phyloP scores from a whole-genome alignment of 2,888 invertebrate genomes.

The Leptinotarsa juncta region DNA sequence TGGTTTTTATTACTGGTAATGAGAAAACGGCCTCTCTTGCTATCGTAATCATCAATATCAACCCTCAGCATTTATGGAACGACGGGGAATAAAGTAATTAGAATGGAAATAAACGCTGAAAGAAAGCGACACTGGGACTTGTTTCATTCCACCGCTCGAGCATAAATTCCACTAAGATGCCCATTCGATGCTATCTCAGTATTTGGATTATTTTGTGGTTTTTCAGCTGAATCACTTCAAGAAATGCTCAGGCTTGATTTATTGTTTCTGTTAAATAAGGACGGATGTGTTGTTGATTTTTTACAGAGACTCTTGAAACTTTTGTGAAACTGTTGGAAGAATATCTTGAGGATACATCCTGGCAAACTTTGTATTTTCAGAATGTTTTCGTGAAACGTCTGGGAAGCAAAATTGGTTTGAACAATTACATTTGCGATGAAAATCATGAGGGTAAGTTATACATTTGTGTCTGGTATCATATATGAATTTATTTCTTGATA shows the following conservation, averaged over 20 bases:
- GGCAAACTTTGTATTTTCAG: too few species aligned
- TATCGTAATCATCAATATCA: background rate
- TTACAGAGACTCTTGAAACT: too few species aligned
- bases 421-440: too few species aligned
- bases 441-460: too few species aligned
- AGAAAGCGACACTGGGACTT: slow-evolving; percentile 41
- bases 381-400: too few species aligned
- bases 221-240: background rate
- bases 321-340: too few species aligned
- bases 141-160: slow-evolving; percentile 47
- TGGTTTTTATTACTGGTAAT: background rate
- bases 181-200: slow-evolving; percentile 26
- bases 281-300: background rate
- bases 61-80: slow-evolving; percentile 25
- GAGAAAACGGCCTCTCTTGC: background rate
- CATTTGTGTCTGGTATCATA: too few species aligned
- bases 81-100: slow-evolving; percentile 45
- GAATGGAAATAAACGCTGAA: slow-evolving; percentile 43
- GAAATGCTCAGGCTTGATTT: background rate
- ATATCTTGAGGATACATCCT: background rate
- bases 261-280: background rate
- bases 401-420: too few species aligned
- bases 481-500: too few species aligned
- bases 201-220: slow-evolving; percentile 23
- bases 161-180: slow-evolving; percentile 41